A percentile compares a stretch with the other conserved stretches of the same genome.
phyloP scores from a whole-genome alignment of 1,140 invertebrate species.

The Notospermus geniculatus region DNA sequence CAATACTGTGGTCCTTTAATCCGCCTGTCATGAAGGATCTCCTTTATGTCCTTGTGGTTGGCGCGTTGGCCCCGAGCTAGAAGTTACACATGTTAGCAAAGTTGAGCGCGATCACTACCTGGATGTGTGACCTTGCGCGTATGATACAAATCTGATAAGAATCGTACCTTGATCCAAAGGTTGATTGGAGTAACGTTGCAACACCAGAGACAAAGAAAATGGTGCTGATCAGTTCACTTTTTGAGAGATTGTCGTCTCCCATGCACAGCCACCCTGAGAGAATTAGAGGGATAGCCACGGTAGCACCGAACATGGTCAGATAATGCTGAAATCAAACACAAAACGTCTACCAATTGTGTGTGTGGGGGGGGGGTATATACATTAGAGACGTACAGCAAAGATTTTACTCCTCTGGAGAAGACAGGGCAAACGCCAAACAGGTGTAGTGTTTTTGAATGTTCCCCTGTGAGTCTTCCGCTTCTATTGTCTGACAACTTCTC shows the following conservation, averaged over 20 bases:
- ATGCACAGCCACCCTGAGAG: slow-evolving; percentile 79
- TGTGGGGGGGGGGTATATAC: background rate
- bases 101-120: too few species aligned
- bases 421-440: background rate
- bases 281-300: slow-evolving; percentile 81
- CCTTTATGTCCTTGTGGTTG: background rate
- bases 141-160: too few species aligned
- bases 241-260: slow-evolving; percentile 60
- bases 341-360: background rate
- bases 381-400: background rate
- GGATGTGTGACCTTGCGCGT: background rate
- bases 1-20: too few species aligned
- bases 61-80: background rate
- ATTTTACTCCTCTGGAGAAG: background rate
- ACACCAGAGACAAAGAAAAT: slow-evolving; percentile 86
- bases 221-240: slow-evolving; percentile 74
- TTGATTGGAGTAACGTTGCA: slow-evolving; percentile 76
- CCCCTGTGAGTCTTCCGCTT: background rate
- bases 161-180: slow-evolving; percentile 78
- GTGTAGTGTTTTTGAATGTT: too few species aligned
- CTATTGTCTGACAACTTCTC: slow-evolving; percentile 21
- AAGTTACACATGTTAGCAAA: background rate
- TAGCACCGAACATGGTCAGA: slow-evolving; percentile 82
- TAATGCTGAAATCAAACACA: slow-evolving; percentile 67
- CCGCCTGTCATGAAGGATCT: too few species aligned